These are phyloP conservation scores for Sebastes nivosus DNA, from an alignment of 2,797 vertebrate genomes.

Conservation along the genomic window DNA sequence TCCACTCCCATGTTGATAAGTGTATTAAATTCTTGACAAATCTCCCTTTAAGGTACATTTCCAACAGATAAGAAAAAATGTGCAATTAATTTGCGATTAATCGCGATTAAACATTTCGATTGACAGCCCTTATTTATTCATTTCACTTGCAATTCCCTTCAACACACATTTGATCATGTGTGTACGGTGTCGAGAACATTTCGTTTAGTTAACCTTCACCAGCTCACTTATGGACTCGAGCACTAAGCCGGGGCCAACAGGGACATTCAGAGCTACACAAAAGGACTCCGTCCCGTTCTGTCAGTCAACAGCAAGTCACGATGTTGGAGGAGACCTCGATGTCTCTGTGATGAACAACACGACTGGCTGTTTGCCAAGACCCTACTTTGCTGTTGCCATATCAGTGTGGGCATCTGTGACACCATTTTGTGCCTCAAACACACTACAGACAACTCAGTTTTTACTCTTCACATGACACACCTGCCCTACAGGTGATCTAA, in stretches of 20 bases:
- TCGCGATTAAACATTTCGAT: too few species aligned
- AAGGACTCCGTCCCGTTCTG: background rate
- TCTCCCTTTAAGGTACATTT: too few species aligned
- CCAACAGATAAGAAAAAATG: too few species aligned
- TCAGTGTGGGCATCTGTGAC: background rate
- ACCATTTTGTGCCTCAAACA: background rate
- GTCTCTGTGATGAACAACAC: slow-evolving; percentile 19
- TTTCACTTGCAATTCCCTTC: background rate
- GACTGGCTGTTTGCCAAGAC: background rate
- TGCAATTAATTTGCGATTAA: too few species aligned
- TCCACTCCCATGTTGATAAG: too few species aligned
- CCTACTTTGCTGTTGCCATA: background rate
- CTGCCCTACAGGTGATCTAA: background rate
- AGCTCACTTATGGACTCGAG: background rate
- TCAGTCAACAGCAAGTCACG: background rate
- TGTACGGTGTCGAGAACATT: background rate
- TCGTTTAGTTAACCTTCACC: slow-evolving; percentile 22
- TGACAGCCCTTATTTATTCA: background rate
- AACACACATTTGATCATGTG: background rate
- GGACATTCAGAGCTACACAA: background rate
- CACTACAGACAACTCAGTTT: slow-evolving; percentile 12
- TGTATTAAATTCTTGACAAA: too few species aligned
- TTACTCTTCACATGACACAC: background rate
- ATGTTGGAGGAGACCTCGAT: background rate
- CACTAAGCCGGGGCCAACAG: background rate